Evolutionary conservation across 2,888 invertebrate genomes (phyloP).

Genomic region (Noctua pronuba): DNA sequence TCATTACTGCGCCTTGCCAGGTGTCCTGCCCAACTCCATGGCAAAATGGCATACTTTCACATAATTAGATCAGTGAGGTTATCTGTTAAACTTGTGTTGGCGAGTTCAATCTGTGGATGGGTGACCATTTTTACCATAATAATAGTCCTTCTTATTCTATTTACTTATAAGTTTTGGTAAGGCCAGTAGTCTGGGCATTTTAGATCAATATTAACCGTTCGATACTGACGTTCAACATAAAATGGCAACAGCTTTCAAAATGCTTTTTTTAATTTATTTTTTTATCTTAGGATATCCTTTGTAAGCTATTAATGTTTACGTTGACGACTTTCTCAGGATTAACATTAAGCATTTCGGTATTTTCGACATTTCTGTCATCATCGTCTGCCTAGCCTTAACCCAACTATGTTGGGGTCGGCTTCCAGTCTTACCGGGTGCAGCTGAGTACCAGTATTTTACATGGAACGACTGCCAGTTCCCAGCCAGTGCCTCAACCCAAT

Average conservation of each 20-base stretch:
- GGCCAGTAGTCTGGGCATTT: not conserved
- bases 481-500: too few relatives aligned
- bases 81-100: not conserved
- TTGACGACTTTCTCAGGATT: not conserved
- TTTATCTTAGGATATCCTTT: too few relatives aligned
- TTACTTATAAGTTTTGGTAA: not conserved
- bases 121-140: not conserved
- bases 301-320: not conserved
- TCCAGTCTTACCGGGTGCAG: too few relatives aligned
- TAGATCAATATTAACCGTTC: not conserved
- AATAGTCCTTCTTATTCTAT: not conserved
- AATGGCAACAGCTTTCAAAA: not conserved
- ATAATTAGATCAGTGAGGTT: not conserved
- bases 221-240: not conserved
- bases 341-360: not conserved
- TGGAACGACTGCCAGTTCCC: too few relatives aligned
- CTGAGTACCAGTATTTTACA: too few relatives aligned
- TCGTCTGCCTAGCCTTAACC: too few relatives aligned
- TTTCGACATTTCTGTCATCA: not conserved
- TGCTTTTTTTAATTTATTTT: too few relatives aligned
- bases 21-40: too few relatives aligned
- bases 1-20: too few relatives aligned
- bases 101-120: too few relatives aligned
- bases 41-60: not conserved
- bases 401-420: too few relatives aligned